Base-by-base conservation (phyloP, 2,888 invertebrate genomes). In the Perdita meconis region DNA sequence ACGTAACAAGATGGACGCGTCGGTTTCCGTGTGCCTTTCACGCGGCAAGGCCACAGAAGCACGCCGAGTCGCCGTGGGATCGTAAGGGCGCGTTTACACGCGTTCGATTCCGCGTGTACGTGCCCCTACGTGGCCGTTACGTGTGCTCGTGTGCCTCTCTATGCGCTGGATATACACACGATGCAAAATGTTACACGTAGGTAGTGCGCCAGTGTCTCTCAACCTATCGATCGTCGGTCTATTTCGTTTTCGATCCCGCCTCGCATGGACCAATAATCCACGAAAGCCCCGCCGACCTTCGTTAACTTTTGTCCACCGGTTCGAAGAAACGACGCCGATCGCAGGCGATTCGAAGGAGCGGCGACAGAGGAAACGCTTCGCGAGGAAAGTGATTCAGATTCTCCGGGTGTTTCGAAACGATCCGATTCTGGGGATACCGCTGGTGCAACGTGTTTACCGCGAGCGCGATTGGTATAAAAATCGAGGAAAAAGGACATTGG, bases 1-100 rank as follows among this genome's bases (percentile, higher is more conserved):
- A 90, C 92, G 92, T 91, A 92, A 92, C 90, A 92, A 92, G 90
- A 92, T 92, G 92, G 91, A 90, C 89, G 90, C 86, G 84, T 78
- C 80, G 84, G 89, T 91, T 91, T 91, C 91, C 91, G 91, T 90
- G 83, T 89, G 90, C 90, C 90, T 91, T 91, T 90, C 90, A 91
- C 91, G 86, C 86, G 83, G 84, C 90, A 90, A 91, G 90, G 90
- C 90, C 90, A 89, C 81, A 81, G 85, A 82, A 86, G 72, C 81
- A 80, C 78, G 80, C 66, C 76, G 73, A 65, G 74, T 75, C 80
- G 83, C 84, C 84, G 86, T 84, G 85, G 83, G 85, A 86, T 82
- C 85, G 85, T 86, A 87, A 87, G 87, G 87, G 87, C 84, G 83
- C 85, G 71, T 82, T 80, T 84, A 80, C 80, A 69, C 80, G 80